phyloP scores from a whole-genome alignment of 2,888 invertebrate species.

The Chrysodeixis includens region DNA sequence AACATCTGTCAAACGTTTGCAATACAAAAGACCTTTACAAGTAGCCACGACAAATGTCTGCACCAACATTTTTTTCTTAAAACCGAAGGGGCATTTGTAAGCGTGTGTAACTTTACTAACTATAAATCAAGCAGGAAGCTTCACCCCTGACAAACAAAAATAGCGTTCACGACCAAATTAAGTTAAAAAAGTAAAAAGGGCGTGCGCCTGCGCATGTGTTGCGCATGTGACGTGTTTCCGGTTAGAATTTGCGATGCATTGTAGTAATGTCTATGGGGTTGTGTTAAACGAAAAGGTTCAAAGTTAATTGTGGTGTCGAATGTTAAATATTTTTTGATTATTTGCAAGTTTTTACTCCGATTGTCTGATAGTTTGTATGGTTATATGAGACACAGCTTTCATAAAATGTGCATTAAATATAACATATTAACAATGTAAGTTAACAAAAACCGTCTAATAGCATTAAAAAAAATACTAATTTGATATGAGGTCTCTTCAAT shows the following conservation, averaged over 20 bases:
- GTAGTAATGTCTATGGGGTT: constrained; percentile 67
- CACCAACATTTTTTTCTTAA: constrained; percentile 30
- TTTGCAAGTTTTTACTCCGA: too few relatives aligned
- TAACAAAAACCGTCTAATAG: too few relatives aligned
- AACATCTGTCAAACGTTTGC: constrained; percentile 26
- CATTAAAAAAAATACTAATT: background rate
- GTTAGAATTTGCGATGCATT: constrained; percentile 80
- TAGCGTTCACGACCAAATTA: constrained; percentile 75
- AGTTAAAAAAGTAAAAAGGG: constrained; percentile 79
- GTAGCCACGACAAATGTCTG: constrained; percentile 37
- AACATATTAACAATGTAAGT: too few relatives aligned
- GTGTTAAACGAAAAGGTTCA: constrained; percentile 67
- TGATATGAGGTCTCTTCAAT: background rate
- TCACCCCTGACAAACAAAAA: constrained; percentile 77
- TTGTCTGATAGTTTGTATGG: too few relatives aligned
- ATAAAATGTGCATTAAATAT: too few relatives aligned
- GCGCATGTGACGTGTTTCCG: constrained; percentile 86
- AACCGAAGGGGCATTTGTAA: constrained; percentile 48
- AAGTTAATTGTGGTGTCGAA: constrained; percentile 56
- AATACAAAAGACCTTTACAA: constrained; percentile 20
- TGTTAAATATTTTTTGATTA: background rate
- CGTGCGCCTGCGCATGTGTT: constrained; percentile 83
- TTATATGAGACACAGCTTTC: too few relatives aligned
- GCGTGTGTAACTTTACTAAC: constrained; percentile 48
- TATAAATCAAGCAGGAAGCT: constrained; percentile 79